Evolutionary conservation across 2,113 vertebrate genomes (phyloP).

Genomic region (Alouatta palliata): DNA sequence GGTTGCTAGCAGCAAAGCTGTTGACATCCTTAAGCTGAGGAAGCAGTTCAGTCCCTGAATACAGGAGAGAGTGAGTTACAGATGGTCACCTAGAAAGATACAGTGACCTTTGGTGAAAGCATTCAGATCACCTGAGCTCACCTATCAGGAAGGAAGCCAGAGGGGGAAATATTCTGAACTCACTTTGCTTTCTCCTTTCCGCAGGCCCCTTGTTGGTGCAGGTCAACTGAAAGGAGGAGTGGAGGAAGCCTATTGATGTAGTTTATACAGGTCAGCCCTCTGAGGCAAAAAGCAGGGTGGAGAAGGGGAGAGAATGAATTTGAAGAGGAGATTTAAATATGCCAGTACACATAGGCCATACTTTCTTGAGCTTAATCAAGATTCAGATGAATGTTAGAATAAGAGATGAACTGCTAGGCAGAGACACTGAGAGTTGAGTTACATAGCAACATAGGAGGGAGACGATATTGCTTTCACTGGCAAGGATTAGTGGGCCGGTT

Average conservation of each 20-base stretch:
- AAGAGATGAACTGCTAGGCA: neutral
- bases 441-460: neutral
- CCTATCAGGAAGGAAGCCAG: neutral
- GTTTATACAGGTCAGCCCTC: neutral
- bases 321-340: neutral
- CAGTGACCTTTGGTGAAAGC: neutral
- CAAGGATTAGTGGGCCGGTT: no score
- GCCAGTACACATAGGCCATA: neutral
- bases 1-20: accelerated
- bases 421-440: neutral
- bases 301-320: neutral
- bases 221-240: neutral
- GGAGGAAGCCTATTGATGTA: neutral
- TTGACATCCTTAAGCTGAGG: neutral
- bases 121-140: neutral
- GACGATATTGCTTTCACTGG: neutral
- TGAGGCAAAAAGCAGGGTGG: neutral
- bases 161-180: neutral
- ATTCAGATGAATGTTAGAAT: neutral
- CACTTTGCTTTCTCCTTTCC: neutral
- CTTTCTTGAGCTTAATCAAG: neutral
- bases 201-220: neutral
- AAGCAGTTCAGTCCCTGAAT: neutral
- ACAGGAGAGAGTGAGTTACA: neutral
- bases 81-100: neutral